Evolutionary conservation across 37 sponge, comb jelly and placozoan species (phyloP).

Genomic region (Oopsacas minuta): DNA sequence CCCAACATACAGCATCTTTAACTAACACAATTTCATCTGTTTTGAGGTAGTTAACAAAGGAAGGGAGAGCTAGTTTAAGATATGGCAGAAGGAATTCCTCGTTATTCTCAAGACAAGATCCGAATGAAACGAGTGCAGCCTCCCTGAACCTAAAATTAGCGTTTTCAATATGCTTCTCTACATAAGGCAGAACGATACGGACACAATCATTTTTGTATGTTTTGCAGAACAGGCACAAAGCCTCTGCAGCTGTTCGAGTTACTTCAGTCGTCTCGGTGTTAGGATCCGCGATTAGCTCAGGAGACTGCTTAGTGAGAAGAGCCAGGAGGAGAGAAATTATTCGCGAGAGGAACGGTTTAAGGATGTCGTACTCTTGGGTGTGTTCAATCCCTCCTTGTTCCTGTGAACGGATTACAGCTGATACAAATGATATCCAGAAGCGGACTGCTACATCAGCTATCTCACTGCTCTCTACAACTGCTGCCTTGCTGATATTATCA

Average conservation of each 20-base stretch:
- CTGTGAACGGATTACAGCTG: not conserved
- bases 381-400: not conserved
- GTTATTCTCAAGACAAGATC: constrained; percentile 9
- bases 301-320: not conserved
- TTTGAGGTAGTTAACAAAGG: not conserved
- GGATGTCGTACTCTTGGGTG: not conserved
- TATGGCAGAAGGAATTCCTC: not conserved
- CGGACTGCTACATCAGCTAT: not conserved
- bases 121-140: not conserved
- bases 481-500: not conserved
- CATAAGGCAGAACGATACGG: not conserved
- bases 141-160: not conserved
- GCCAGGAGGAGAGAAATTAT: not conserved
- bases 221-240: not conserved
- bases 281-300: constrained; percentile 18
- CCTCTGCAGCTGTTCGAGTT: not conserved
- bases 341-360: not conserved
- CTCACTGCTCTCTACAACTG: not conserved
- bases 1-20: constrained; percentile 5
- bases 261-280: constrained; percentile 1
- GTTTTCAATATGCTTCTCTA: constrained; percentile 1
- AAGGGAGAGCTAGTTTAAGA: not conserved
- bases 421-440: not conserved
- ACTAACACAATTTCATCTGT: not conserved
- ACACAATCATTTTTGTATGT: constrained; percentile 8